Conservation (phyloP, 2,113 vertebrate genomes). For the Phylloscopus trochiloides region DNA sequence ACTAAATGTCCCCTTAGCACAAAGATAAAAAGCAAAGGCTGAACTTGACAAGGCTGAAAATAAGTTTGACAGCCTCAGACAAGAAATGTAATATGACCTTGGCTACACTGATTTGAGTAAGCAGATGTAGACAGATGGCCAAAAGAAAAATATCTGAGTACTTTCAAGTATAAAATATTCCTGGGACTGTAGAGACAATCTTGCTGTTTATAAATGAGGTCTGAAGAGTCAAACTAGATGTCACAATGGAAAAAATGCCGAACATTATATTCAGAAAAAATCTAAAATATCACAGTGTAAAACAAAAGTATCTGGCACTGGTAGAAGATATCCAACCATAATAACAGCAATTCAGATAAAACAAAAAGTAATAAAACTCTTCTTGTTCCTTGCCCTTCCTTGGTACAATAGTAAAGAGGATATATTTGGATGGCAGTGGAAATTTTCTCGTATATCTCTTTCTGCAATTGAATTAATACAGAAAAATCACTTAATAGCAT, state of each 20-base stretch:
- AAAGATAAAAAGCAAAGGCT: conserved; percentile 4
- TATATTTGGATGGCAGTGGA: background rate
- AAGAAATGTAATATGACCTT: conserved; percentile 10
- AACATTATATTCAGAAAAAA: background rate
- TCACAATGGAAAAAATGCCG: background rate
- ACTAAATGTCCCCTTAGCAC: background rate
- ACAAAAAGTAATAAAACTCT: background rate
- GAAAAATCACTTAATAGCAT: background rate
- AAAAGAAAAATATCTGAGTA: background rate
- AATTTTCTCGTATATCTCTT: background rate
- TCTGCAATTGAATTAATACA: background rate
- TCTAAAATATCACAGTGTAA: background rate
- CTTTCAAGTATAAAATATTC: background rate
- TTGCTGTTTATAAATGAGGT: background rate
- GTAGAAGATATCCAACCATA: background rate
- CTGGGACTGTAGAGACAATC: background rate
- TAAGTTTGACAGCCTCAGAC: conserved; percentile 14
- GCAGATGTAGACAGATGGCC: background rate
- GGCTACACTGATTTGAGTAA: background rate
- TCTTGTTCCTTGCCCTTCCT: background rate
- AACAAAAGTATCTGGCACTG: background rate
- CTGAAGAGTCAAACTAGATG: background rate
- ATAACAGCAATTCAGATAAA: background rate
- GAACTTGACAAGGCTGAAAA: conserved; percentile 42
- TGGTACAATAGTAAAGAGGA: background rate